Conservation (phyloP, 37 sponge, comb jelly and placozoan genomes). For the Tethya wilhelma region DNA sequence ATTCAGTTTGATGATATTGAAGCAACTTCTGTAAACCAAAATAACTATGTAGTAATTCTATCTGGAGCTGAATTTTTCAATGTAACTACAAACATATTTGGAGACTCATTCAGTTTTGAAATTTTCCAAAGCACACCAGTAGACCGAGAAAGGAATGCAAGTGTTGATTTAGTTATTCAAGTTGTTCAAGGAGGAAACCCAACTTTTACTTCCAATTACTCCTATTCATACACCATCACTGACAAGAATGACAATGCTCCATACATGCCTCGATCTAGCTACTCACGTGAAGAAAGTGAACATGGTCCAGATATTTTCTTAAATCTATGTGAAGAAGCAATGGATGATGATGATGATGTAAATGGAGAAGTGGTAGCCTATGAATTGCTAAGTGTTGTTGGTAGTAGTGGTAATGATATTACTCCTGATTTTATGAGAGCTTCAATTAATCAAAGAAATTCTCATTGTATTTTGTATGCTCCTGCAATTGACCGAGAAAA, state of each 20-base stretch:
- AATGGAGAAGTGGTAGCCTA: constrained; percentile 13
- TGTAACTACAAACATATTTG: background rate
- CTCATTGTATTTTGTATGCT: background rate
- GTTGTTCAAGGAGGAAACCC: constrained; percentile 18
- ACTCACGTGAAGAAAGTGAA: background rate
- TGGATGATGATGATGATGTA: constrained; percentile 18
- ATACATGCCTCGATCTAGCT: background rate
- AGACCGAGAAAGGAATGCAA: constrained; percentile 2
- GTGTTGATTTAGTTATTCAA: background rate
- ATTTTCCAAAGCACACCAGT: background rate
- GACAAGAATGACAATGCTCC: constrained; percentile 49
- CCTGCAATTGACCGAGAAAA: constrained; percentile 20
- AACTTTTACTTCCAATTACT: background rate
- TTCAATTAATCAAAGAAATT: background rate
- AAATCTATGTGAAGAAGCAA: background rate
- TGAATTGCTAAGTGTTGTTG: constrained; percentile 4
- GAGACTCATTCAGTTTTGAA: too few relatives aligned
- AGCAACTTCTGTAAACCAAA: background rate
- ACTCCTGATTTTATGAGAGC: background rate
- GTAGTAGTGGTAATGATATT: background rate
- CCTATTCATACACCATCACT: background rate
- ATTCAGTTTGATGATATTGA: background rate
- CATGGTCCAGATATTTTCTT: background rate
- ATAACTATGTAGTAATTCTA: background rate
- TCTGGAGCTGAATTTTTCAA: constrained; percentile 3